phyloP scores from a whole-genome alignment of 2,888 invertebrate genomes.

The Acrobasis repandana region DNA sequence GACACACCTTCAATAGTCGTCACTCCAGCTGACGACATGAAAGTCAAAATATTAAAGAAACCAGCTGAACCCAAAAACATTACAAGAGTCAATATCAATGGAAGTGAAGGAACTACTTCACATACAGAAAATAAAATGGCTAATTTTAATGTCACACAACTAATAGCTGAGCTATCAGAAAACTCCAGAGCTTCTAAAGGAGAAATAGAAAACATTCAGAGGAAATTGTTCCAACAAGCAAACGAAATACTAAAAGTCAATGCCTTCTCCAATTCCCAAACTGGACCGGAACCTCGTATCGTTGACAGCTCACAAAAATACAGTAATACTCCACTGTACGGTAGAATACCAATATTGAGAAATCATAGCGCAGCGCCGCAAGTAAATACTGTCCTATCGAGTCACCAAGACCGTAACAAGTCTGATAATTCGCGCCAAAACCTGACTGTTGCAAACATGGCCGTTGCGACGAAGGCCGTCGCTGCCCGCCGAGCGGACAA shows the following conservation, averaged over 20 bases:
- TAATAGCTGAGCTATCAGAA: conserved; percentile 73
- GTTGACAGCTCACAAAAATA: conserved; percentile 66
- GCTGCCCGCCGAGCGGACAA: conserved; percentile 47
- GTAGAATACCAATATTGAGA: conserved; percentile 58
- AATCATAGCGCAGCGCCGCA: conserved; percentile 45
- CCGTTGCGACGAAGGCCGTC: conserved; percentile 40
- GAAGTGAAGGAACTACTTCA: conserved; percentile 34
- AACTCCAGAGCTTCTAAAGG: conserved; percentile 71
- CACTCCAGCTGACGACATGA: conserved; percentile 71
- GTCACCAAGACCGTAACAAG: conserved; percentile 43
- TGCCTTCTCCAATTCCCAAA: conserved; percentile 60
- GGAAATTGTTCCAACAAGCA: conserved; percentile 70
- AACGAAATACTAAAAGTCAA: conserved; percentile 78
- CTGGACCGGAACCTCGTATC: conserved; percentile 54
- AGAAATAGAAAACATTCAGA: conserved; percentile 75
- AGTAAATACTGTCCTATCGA: conserved; percentile 32
- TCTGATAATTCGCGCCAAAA: conserved; percentile 48
- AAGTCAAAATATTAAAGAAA: conserved; percentile 58
- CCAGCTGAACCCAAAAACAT: conserved; percentile 43
- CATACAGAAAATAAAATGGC: conserved; percentile 51
- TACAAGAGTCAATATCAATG: conserved; percentile 37
- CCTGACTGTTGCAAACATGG: conserved; percentile 38
- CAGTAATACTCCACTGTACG: conserved; percentile 57
- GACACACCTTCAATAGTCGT: conserved; percentile 63
- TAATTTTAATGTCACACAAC: conserved; percentile 68